Evolutionary conservation across 2,113 vertebrate genomes (phyloP).

Genomic region (Lepus timidus): DNA sequence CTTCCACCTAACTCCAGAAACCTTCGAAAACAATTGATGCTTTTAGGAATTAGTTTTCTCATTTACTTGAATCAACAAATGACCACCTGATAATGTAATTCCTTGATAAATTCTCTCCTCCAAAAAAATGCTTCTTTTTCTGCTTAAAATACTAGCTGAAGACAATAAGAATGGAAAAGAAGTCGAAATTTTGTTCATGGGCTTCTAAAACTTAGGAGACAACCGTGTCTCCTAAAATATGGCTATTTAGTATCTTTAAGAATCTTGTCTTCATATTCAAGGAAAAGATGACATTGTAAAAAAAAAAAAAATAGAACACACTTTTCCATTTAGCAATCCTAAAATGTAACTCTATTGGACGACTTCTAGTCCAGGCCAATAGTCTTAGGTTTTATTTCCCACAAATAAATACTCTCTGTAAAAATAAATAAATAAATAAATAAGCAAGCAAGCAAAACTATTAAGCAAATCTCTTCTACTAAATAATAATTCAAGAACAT

Average conservation of each 20-base stretch:
- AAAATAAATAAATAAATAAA: background rate
- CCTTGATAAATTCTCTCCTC: background rate
- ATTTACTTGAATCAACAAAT: background rate
- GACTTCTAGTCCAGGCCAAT: conserved; percentile 18
- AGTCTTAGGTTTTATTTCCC: background rate
- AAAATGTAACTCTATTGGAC: conserved; percentile 24
- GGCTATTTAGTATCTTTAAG: background rate
- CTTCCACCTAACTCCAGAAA: conserved; percentile 1
- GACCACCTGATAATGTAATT: background rate
- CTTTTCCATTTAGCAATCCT: conserved; percentile 7
- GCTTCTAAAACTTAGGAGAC: conserved; percentile 5
- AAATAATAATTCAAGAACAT: background rate
- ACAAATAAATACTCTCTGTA: background rate
- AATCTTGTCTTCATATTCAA: background rate
- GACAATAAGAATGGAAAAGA: conserved; percentile 19
- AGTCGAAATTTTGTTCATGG: background rate
- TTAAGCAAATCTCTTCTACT: conserved; percentile 8
- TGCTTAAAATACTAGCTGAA: conserved; percentile 44
- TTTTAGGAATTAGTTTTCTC: background rate
- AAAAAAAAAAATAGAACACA: background rate
- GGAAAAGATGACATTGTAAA: background rate
- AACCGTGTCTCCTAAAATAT: background rate
- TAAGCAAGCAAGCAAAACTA: background rate
- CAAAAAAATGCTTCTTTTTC: background rate
- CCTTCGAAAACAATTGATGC: background rate